These are phyloP conservation scores for Petrophora chlorosata DNA, from an alignment of 2,888 invertebrate species.

Conservation along the genomic window DNA sequence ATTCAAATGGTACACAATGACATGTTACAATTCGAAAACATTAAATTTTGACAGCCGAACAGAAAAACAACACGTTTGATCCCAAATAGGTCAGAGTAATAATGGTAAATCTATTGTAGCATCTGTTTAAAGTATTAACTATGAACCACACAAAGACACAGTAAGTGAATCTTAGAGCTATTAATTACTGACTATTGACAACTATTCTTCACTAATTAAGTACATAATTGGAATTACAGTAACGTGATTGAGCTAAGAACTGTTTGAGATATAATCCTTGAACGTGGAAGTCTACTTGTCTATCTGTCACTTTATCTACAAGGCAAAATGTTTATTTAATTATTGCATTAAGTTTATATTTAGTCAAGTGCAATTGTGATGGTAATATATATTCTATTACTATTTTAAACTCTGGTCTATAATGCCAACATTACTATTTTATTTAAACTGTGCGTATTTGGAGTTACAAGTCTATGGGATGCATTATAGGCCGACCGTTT, in stretches of 20 bases:
- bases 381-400: slow-evolving; percentile 1
- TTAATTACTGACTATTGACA: slow-evolving; percentile 64
- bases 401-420: slow-evolving; percentile 36
- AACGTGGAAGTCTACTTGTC: slow-evolving; percentile 34
- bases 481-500: no score
- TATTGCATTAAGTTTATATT: no score
- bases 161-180: slow-evolving; percentile 53
- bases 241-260: slow-evolving; percentile 46
- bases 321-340: slow-evolving; percentile 33
- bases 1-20: slow-evolving; percentile 33
- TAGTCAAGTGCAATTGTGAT: slow-evolving; percentile 32
- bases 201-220: slow-evolving; percentile 70
- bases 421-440: slow-evolving; percentile 57
- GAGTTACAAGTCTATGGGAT: slow-evolving; percentile 8
- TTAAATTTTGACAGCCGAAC: slow-evolving; percentile 55
- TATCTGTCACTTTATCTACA: slow-evolving; percentile 37
- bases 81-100: slow-evolving; percentile 52
- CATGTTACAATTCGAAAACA: slow-evolving; percentile 26
- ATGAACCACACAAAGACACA: slow-evolving; percentile 46
- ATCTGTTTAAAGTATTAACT: slow-evolving; percentile 31
- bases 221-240: slow-evolving; percentile 59
- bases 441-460: slow-evolving; percentile 43
- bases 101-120: slow-evolving; percentile 26
- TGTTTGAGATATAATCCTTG: slow-evolving; percentile 44
- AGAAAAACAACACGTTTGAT: slow-evolving; percentile 57